Base-by-base conservation (phyloP, 2,113 vertebrate species). In the Spheniscus mendiculus region DNA sequence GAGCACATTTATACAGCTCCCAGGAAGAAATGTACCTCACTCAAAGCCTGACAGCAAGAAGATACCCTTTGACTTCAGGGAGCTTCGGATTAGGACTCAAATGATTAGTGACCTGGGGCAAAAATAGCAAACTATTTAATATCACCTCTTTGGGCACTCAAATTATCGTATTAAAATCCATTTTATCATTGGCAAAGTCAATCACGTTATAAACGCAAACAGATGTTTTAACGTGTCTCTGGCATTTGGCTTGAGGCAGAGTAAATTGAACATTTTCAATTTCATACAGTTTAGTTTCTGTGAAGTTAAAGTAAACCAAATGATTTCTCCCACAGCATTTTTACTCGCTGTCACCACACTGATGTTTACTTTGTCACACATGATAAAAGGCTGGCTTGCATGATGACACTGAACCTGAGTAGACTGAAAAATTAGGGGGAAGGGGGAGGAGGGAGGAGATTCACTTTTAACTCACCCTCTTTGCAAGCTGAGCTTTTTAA, bases 161-260 rank as follows among this genome's bases (percentile, higher is more conserved):
- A 93, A 98, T 97, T 87, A 93, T 69, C 77, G 58, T 80, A 88
- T 96, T 97, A 97, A 96, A 97, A 96, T 80, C 90, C 71, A 91
- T 96, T 98, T 97, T 95, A 96, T 95, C 94, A 96, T 11, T 92
- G 76, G 85, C 81, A 74, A 89, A 93, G 71, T 78, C 92, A 84
- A 95, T 87, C 83, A 93, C 11, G 10, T 59, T 55, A 19, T 96
- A 96, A 97, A 93, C 0, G 22, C 90, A 97, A 97, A 95, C 92
- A 98, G 93, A 96, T 97, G 91, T 89, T 98, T 93, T 42, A 78
- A 95, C 9, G 94, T 95, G 85, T 73, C 65, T 96, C 87, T 97
- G 93, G 89, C 96, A 84, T 47, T 93, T 84, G 52, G 77, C 88
- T 95, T 81, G 44, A 27, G 90, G 94, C 96, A 96, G 88, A 82